Evolutionary conservation across 1,140 invertebrate species (phyloP), one percentile per base, ranked within the genome.

Genomic region (Pentalonia nigronervosa): DNA sequence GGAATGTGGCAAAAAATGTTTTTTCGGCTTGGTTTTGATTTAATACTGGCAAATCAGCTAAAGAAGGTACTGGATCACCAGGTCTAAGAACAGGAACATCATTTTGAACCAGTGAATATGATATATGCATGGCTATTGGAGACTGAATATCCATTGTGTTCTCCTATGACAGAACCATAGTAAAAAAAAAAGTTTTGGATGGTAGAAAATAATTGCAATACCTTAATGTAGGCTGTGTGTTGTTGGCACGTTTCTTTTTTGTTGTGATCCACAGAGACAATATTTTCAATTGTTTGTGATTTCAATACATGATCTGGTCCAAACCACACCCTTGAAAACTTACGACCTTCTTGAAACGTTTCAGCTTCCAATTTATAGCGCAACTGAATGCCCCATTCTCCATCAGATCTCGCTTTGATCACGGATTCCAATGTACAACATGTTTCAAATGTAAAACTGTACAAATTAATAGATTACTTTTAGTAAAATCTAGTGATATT

Each of bases 1-100:
- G 96, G 95, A 99, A 99, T 45, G 97, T 97, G 7, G 97, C 98
- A 94, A 97, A 96, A 94, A 99, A 99, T 9, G 97, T 95, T 94
- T 97, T 97, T 21, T 97, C 97, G 0, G 98, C 98, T 95, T 97
- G 97, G 94, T 98, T 97, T 94, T 98, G 97, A 95, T 99, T 98
- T 25, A 99, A 95, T 91, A 99, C 98, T 0, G 98, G 98, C 94
- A 97, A 98, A 76, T 97, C 96, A 93, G 97, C 97, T 45, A 99
- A 97, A 50, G 97, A 96, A 0, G 97, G 97, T 14, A 98, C 94
- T 0, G 95, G 95, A 84, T 95, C 95, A 2, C 97, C 96, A 17
- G 95, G 95, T 0, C 94, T 94, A 3, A 96, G 95, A 94, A 96
- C 96, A 53, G 95, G 95, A 0, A 97, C 97, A 45, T 97, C 96